Percentiles rank a stretch among this genome's conserved stretches.
Evolutionary conservation across 2,888 invertebrate species (phyloP).

Genomic region (Dicyrtomina minuta): DNA sequence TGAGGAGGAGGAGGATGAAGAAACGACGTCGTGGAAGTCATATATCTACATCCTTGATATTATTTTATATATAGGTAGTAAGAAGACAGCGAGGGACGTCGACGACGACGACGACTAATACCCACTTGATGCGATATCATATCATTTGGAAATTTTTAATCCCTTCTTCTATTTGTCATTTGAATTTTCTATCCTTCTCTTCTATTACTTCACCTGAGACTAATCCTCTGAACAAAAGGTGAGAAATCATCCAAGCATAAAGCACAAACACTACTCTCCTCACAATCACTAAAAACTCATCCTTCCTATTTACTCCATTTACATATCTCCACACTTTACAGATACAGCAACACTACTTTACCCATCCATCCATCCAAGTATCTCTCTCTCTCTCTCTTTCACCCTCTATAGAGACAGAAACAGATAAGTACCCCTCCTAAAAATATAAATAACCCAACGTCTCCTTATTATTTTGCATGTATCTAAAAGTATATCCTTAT

Average conservation of each 20-base stretch:
- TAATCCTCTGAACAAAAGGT: constrained; percentile 50
- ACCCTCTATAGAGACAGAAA: too few species aligned
- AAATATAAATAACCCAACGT: not conserved
- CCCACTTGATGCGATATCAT: constrained; percentile 37
- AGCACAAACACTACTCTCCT: constrained; percentile 32
- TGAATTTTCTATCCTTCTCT: constrained; percentile 28
- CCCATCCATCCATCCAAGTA: constrained; percentile 1
- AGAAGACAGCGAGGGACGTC: constrained; percentile 21
- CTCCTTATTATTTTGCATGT: not conserved
- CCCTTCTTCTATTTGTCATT: constrained; percentile 34
- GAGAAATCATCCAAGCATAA: constrained; percentile 46
- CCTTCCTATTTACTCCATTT: constrained; percentile 16
- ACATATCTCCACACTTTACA: not conserved
- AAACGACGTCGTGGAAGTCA: too few species aligned
- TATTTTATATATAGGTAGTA: not conserved
- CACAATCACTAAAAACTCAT: constrained; percentile 15
- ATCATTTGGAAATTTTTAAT: constrained; percentile 31
- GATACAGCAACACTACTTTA: not conserved
- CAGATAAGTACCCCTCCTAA: not conserved
- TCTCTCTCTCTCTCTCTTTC: too few species aligned
- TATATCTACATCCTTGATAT: too few species aligned
- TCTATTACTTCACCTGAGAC: constrained; percentile 37
- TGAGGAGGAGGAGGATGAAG: too few species aligned
- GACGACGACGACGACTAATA: constrained; percentile 27
- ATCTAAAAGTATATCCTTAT: not conserved